Percentiles rank a stretch among this genome's conserved stretches.
phyloP scores from a whole-genome alignment of 2,797 vertebrate genomes.

The Margarornis squamiger region DNA sequence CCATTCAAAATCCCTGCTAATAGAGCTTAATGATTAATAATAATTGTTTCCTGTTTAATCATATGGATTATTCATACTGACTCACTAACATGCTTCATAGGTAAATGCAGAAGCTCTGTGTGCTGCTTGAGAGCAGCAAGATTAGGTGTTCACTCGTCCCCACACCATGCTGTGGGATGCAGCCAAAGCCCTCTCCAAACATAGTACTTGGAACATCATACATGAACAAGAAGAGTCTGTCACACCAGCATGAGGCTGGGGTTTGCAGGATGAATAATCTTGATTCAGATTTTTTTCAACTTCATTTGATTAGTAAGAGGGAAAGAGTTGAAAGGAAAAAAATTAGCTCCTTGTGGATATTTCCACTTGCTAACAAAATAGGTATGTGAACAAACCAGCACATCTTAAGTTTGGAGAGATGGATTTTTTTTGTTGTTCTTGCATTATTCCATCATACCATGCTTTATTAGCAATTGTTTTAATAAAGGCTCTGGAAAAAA shows the following conservation, averaged over 20 bases:
- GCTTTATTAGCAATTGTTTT: constrained; percentile 5
- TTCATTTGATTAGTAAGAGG: constrained; percentile 18
- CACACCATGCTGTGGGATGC: fast-evolving
- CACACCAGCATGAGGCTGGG: not conserved
- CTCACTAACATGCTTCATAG: fast-evolving
- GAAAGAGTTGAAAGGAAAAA: constrained; percentile 7
- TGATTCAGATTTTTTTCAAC: not conserved
- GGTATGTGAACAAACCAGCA: not conserved
- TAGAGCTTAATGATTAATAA: not conserved
- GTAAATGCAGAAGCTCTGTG: not conserved
- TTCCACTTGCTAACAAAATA: constrained; percentile 60
- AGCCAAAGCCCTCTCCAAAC: fast-evolving
- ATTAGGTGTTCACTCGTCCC: not conserved
- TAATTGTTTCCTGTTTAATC: not conserved
- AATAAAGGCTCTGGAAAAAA: not conserved
- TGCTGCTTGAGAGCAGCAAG: not conserved
- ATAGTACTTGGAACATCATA: not conserved
- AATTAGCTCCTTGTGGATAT: not conserved
- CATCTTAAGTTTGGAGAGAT: not conserved
- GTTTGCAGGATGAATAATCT: constrained; percentile 12
- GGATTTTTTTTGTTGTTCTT: not conserved
- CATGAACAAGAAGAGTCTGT: not conserved
- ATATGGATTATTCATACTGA: not conserved
- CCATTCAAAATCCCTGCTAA: not conserved
- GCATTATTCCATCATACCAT: not conserved